Percentiles rank a stretch among this genome's conserved stretches.
Conservation (phyloP, 2,888 invertebrate species). For the Invenusta paracnida region DNA sequence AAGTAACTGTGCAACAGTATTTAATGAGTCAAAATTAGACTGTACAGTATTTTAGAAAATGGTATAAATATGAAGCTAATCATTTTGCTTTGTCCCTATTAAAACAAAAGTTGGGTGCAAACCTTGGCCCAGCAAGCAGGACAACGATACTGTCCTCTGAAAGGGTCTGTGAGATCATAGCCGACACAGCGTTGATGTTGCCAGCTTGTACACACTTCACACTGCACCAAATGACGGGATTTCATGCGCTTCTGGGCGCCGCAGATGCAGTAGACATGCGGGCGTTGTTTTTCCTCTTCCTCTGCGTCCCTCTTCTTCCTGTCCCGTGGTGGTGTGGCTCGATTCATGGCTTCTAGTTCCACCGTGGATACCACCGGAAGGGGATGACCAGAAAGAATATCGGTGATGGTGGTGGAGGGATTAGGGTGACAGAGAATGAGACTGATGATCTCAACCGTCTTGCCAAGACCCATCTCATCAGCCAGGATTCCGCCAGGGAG, state of each 20-base stretch:
- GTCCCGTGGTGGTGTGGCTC: neutral
- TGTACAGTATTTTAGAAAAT: too few relatives aligned
- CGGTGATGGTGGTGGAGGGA: too few relatives aligned
- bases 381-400: too few relatives aligned
- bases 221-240: neutral
- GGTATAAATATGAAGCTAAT: too few relatives aligned
- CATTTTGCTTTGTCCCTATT: too few relatives aligned
- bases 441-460: constrained; percentile 66
- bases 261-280: constrained; percentile 8
- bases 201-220: neutral
- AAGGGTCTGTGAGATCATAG: neutral
- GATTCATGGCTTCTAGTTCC: too few relatives aligned
- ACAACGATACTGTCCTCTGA: neutral
- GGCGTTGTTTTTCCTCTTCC: neutral
- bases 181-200: neutral
- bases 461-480: constrained; percentile 77
- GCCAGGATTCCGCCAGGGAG: constrained; percentile 75
- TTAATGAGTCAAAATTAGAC: too few relatives aligned
- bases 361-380: too few relatives aligned
- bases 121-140: constrained; percentile 63
- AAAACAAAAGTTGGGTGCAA: too few relatives aligned
- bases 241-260: neutral
- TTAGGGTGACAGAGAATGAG: constrained; percentile 24
- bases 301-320: neutral
- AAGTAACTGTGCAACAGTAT: too few relatives aligned